Conservation (phyloP, 1,140 invertebrate species). For the Rhopalosiphum padi region DNA sequence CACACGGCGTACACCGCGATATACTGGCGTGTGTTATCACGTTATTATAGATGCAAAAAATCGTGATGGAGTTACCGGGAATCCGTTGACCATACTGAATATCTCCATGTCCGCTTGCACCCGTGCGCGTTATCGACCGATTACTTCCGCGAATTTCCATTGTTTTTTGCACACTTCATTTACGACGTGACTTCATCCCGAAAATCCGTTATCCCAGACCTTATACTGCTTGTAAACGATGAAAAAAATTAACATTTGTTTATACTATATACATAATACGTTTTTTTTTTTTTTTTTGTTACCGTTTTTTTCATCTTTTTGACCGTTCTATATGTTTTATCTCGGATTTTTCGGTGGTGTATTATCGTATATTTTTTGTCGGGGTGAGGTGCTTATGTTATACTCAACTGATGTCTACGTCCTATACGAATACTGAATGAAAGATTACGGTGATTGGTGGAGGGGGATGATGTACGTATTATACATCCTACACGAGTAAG, state of each 20-base stretch:
- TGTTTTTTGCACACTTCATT: constrained; percentile 6
- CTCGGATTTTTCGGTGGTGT: not conserved
- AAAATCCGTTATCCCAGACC: not conserved
- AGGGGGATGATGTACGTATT: not conserved
- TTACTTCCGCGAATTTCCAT: not conserved
- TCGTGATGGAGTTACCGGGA: not conserved
- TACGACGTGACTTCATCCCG: not conserved
- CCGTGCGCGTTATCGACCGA: not conserved
- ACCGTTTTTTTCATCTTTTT: not conserved
- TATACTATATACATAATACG: too few species aligned
- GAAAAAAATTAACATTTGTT: not conserved
- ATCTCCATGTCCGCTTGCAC: not conserved
- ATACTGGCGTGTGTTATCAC: not conserved
- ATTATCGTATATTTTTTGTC: not conserved
- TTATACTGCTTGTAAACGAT: not conserved
- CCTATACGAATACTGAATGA: not conserved
- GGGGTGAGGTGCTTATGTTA: not conserved
- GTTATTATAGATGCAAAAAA: not conserved
- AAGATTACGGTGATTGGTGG: not conserved
- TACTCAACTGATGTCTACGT: not conserved
- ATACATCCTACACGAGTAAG: not conserved
- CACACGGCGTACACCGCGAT: not conserved
- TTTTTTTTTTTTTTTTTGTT: not conserved
- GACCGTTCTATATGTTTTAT: not conserved
- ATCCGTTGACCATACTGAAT: not conserved